Conservation (phyloP, 2,797 vertebrate species). For the Spea hammondii region DNA sequence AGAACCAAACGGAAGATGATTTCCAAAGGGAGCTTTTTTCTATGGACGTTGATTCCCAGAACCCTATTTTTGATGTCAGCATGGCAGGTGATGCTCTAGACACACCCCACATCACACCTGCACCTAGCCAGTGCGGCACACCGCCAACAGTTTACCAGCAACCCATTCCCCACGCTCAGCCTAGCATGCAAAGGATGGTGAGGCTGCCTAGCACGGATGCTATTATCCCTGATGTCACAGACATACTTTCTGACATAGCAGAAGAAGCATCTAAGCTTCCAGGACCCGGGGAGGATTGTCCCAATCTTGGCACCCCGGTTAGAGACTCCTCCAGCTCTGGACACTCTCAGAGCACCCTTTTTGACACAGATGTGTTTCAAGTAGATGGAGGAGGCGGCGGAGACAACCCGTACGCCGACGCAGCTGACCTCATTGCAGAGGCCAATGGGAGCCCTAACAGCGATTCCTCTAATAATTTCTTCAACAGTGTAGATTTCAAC, state of each 20-base stretch:
- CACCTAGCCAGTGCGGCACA: constrained; percentile 94
- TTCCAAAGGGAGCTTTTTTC: constrained; percentile 97
- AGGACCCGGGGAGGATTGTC: constrained; percentile 69
- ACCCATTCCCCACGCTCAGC: constrained; percentile 77
- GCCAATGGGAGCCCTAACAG: constrained; percentile 87
- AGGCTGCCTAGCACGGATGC: constrained; percentile 95
- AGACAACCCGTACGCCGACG: constrained; percentile 92
- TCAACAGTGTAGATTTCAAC: constrained; percentile 91
- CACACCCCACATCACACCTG: constrained; percentile 94
- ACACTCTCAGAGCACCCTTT: constrained; percentile 89
- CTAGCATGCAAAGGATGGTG: constrained; percentile 82
- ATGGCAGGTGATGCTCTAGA: constrained; percentile 90
- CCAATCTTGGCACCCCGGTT: constrained; percentile 85
- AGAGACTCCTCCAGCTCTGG: constrained; percentile 95
- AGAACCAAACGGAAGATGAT: constrained; percentile 91
- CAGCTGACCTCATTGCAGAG: constrained; percentile 92
- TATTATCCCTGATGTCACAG: constrained; percentile 92
- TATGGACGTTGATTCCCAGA: constrained; percentile 97
- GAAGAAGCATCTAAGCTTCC: constrained; percentile 89
- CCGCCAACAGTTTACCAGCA: constrained; percentile 84
- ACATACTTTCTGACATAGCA: constrained; percentile 94
- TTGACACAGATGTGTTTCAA: constrained; percentile 94
- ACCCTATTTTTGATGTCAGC: constrained; percentile 95
- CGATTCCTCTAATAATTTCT: constrained; percentile 94
- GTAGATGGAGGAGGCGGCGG: constrained; percentile 86